These are phyloP conservation scores for Apis dorsata DNA, from an alignment of 1,140 invertebrate genomes.

Conservation along the genomic window DNA sequence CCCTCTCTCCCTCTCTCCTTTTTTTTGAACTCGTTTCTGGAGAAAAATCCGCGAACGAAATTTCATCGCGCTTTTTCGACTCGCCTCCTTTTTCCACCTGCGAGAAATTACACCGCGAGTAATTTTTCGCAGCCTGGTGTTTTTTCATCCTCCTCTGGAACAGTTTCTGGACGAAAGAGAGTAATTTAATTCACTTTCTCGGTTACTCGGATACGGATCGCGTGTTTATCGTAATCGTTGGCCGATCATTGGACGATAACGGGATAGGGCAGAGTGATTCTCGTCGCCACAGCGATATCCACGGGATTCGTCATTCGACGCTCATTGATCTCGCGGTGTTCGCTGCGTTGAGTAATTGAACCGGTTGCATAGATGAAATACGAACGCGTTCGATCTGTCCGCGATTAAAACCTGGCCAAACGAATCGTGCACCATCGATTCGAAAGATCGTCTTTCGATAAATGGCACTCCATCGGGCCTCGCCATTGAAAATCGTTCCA, in stretches of 20 bases:
- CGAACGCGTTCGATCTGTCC: constrained; percentile 45
- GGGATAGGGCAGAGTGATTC: background rate
- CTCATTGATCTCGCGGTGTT: constrained; percentile 53
- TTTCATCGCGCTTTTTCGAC: background rate
- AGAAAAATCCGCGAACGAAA: background rate
- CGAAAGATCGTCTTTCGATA: background rate
- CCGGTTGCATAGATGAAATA: constrained; percentile 50
- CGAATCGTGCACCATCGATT: background rate
- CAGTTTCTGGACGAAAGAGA: no score
- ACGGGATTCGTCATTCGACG: constrained; percentile 38
- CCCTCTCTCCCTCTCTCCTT: background rate
- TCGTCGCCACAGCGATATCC: background rate
- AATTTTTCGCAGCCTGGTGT: background rate
- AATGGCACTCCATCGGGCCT: background rate
- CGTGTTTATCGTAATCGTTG: background rate
- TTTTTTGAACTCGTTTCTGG: background rate
- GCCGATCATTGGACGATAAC: background rate
- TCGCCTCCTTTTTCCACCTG: background rate
- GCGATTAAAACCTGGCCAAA: constrained; percentile 52
- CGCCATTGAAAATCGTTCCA: background rate
- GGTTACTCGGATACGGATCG: no score
- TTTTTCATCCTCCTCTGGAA: background rate
- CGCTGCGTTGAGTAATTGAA: constrained; percentile 56
- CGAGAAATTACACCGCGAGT: background rate
- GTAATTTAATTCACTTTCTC: background rate